Conservation (phyloP, 2,113 vertebrate species). For the Acrocephalus kingi region DNA sequence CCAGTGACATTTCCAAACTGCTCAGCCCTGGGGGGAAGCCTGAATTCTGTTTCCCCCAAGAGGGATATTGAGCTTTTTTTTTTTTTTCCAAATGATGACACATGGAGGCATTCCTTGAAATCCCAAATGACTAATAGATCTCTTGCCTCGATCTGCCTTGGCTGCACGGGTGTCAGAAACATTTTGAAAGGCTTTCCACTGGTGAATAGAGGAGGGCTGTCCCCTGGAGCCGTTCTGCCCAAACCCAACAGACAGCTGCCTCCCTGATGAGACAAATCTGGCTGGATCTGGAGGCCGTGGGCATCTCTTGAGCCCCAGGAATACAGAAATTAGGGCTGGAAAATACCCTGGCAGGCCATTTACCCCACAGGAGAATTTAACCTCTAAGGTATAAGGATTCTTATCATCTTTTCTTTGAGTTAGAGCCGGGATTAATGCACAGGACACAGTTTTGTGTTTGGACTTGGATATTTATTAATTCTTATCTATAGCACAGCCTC, state of each 20-base stretch:
- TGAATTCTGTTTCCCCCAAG: not conserved
- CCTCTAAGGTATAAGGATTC: not conserved
- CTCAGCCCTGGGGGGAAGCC: not conserved
- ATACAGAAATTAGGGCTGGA: not conserved
- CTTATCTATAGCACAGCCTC: too few species aligned
- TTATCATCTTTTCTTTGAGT: too few species aligned
- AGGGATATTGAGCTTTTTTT: not conserved
- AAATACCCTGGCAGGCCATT: not conserved
- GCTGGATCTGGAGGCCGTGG: not conserved
- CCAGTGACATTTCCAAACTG: not conserved
- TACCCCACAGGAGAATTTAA: not conserved
- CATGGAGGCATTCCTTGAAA: conserved; percentile 18
- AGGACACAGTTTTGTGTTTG: too few species aligned
- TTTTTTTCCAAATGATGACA: not conserved
- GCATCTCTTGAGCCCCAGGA: not conserved
- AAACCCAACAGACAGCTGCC: not conserved
- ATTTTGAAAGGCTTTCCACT: not conserved
- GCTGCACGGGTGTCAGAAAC: not conserved
- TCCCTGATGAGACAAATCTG: not conserved
- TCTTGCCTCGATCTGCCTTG: not conserved
- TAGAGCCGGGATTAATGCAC: too few species aligned
- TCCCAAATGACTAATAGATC: not conserved
- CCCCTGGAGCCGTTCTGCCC: not conserved
- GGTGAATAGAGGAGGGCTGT: not conserved
- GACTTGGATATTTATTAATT: too few species aligned